Conservation (phyloP, 1,140 invertebrate genomes). For the Hydropsyche tenuis region DNA sequence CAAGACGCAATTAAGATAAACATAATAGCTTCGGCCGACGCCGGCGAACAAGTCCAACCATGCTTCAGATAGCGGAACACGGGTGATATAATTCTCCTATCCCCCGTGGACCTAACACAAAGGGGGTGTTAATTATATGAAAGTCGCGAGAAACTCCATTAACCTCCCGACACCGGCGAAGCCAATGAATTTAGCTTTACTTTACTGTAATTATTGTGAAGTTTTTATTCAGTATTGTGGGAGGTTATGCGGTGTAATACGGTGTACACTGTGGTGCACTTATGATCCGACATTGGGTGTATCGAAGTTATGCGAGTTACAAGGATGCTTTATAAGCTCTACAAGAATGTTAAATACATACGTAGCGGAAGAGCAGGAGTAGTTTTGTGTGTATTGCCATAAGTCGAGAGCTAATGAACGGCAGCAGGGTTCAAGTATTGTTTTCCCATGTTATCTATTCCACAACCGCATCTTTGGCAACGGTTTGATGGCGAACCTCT, state of each 20-base stretch:
- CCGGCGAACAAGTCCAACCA: conserved; percentile 15
- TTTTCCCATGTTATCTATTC: conserved; percentile 39
- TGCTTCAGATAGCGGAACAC: conserved; percentile 17
- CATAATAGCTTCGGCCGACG: conserved; percentile 34
- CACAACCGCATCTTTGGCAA: conserved; percentile 36
- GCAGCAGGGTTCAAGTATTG: conserved; percentile 21
- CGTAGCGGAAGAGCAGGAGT: conserved; percentile 12
- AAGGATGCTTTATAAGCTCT: conserved; percentile 9
- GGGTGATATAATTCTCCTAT: conserved; percentile 29
- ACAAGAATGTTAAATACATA: conserved; percentile 20
- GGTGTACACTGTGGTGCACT: conserved; percentile 2
- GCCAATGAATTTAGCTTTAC: no score
- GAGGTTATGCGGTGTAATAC: neutral
- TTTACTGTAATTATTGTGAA: no score
- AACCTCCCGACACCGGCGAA: neutral
- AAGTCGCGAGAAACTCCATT: conserved; percentile 2
- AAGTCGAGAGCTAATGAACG: conserved; percentile 29
- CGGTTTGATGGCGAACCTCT: conserved; percentile 35
- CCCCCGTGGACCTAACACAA: neutral
- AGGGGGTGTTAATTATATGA: conserved; percentile 4
- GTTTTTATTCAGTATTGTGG: no score
- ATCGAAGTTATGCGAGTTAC: conserved; percentile 18
- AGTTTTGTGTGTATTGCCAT: conserved; percentile 28
- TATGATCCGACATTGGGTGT: conserved; percentile 15
- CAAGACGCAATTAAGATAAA: conserved; percentile 39